phyloP scores from a whole-genome alignment of 2,113 vertebrate species.

The Rutilus rutilus region DNA sequence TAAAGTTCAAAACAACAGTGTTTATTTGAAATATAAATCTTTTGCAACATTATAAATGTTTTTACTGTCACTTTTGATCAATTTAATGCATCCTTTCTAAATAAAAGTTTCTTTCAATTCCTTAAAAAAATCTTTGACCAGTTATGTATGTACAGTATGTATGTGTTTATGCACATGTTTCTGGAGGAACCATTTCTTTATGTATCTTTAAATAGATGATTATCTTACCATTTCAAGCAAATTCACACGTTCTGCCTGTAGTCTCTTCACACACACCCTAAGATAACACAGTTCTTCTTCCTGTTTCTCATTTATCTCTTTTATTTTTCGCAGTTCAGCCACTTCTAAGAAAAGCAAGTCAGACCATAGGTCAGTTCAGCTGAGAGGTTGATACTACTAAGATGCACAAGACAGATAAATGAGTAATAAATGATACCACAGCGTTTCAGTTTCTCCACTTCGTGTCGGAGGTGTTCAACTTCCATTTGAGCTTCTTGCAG shows the following conservation, averaged over 20 bases:
- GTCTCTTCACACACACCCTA: constrained; percentile 70
- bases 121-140: neutral
- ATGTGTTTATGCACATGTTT: no score
- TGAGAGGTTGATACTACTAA: no score
- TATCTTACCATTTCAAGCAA: constrained; percentile 75
- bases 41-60: neutral
- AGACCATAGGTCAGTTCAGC: neutral
- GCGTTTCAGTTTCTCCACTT: constrained; percentile 70
- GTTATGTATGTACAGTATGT: neutral
- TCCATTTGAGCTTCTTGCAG: constrained; percentile 70
- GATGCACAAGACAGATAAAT: neutral
- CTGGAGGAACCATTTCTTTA: neutral
- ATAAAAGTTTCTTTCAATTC: neutral
- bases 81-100: neutral
- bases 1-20: neutral
- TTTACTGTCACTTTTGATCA: neutral
- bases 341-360: constrained; percentile 69
- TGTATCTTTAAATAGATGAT: neutral
- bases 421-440: constrained; percentile 61
- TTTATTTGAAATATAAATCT: neutral
- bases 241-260: constrained; percentile 78
- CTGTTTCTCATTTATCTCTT: constrained; percentile 78
- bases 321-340: constrained; percentile 74
- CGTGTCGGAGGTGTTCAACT: constrained; percentile 66
- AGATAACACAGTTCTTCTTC: constrained; percentile 81